These are phyloP conservation scores for Hylaeus volcanicus DNA, from an alignment of 1,140 invertebrate genomes.

Conservation along the genomic window DNA sequence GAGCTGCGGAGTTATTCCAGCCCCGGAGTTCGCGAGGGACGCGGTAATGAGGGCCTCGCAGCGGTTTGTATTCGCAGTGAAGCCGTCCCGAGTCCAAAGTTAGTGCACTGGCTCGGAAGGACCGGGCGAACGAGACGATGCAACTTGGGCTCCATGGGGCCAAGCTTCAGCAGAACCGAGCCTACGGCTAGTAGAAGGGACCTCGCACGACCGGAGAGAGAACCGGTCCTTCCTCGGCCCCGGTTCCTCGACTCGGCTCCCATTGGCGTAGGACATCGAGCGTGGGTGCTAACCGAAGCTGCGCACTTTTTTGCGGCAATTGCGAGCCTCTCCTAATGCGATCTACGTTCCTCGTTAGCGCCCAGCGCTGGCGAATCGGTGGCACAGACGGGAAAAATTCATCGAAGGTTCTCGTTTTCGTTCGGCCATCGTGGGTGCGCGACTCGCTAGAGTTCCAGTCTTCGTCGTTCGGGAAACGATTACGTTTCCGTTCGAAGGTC, in stretches of 20 bases:
- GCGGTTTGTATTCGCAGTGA: constrained; percentile 44
- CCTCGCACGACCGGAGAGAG: constrained; percentile 59
- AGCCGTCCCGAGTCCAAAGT: constrained; percentile 42
- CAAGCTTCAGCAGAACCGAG: constrained; percentile 41
- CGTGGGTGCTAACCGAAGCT: constrained; percentile 56
- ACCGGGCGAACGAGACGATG: constrained; percentile 44
- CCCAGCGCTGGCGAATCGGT: constrained; percentile 7
- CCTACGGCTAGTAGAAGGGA: constrained; percentile 52
- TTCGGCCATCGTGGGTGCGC: not conserved
- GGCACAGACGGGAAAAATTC: not conserved
- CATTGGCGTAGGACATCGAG: constrained; percentile 62
- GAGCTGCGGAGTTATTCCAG: constrained; percentile 9
- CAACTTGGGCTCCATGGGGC: constrained; percentile 39
- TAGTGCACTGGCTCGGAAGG: constrained; percentile 32
- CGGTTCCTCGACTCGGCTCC: constrained; percentile 25
- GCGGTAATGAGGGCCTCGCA: constrained; percentile 50
- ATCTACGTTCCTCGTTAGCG: constrained; percentile 31
- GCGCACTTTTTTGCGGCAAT: constrained; percentile 22
- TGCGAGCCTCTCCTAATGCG: constrained; percentile 14
- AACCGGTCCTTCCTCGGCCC: constrained; percentile 64
- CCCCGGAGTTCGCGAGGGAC: constrained; percentile 15
- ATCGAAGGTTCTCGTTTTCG: not conserved
- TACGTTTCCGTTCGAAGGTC: not conserved
- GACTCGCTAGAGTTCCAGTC: not conserved
- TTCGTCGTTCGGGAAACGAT: not conserved